Conservation (phyloP, 1,140 invertebrate species). For the Apocrypta bakeri region DNA sequence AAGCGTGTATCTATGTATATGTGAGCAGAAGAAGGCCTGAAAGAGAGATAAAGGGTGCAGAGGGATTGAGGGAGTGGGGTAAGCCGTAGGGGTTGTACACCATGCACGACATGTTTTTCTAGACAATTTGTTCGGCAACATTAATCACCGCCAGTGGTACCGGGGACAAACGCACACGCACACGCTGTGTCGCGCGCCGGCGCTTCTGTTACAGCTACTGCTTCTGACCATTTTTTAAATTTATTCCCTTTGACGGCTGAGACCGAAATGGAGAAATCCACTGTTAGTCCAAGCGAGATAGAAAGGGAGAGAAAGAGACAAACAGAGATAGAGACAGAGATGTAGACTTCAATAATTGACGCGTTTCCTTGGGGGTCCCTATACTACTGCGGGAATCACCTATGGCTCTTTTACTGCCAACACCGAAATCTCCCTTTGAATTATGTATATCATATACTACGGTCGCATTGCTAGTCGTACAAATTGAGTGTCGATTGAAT, state of each 20-base stretch:
- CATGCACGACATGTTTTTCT: conserved; percentile 75
- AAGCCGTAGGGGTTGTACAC: conserved; percentile 51
- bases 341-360: conserved; percentile 5
- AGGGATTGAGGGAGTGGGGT: conserved; percentile 71
- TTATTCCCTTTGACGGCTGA: conserved; percentile 51
- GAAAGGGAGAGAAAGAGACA: neutral
- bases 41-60: conserved; percentile 73
- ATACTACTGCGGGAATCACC: neutral
- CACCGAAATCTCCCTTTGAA: neutral
- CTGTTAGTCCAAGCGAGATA: neutral
- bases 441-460: neutral
- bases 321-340: neutral
- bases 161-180: conserved; percentile 52
- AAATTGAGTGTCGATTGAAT: neutral
- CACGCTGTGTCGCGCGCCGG: conserved; percentile 30
- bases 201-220: neutral
- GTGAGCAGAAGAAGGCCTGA: conserved; percentile 26
- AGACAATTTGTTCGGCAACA: conserved; percentile 77
- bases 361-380: conserved; percentile 15
- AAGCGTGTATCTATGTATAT: conserved; percentile 6
- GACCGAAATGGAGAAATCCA: conserved; percentile 14
- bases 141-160: conserved; percentile 71
- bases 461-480: neutral
- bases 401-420: neutral
- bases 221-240: conserved; percentile 57